Evolutionary conservation across 1,140 invertebrate genomes (phyloP), one percentile per base, ranked within the genome.

Genomic region (Venturia canescens): DNA sequence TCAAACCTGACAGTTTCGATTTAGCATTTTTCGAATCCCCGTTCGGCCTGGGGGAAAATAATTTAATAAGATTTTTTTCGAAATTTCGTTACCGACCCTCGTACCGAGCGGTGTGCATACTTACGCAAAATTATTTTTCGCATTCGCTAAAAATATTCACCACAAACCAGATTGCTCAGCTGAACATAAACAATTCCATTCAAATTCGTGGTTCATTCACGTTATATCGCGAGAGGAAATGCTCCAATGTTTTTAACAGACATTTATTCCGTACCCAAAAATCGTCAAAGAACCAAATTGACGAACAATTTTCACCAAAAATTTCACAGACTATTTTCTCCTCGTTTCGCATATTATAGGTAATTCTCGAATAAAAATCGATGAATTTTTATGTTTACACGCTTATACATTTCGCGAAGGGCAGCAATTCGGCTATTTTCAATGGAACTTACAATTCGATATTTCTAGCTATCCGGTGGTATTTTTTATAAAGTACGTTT

Each of bases 211-310:
- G 6, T 77, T 69, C 77, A 31, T 44, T 71, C 67, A 26, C 76
- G 66, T 57, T 53, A 53, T 80, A 53, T 80, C 80, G 50, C 78
- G 48, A 84, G 60, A 76, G 29, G 53, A 57, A 57, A 85, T 84
- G 82, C 84, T 84, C 85, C 74, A 78, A 87, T 83, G 81, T 80
- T 83, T n/a, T 87, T 83, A 78, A 81, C 80, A 86, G 84, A 87
- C 60, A 23, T 57, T 74, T 69, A 83, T 83, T 84, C 84, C 85
- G 84, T 84, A 85, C 86, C 80, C 88, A 85, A 81, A 80, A 87
- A 86, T 85, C 80, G 72, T 44, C 66, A 29, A 27, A 66, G 21
- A 66, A 74, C 26, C 48, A 18, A 76, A 50, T 18, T 44, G 9
- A 60, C 38, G 6, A 3, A 21, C 18, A 13, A 13, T 7, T 29